Evolutionary conservation across 2,797 vertebrate species (phyloP).

Genomic region (Sylvia borin): DNA sequence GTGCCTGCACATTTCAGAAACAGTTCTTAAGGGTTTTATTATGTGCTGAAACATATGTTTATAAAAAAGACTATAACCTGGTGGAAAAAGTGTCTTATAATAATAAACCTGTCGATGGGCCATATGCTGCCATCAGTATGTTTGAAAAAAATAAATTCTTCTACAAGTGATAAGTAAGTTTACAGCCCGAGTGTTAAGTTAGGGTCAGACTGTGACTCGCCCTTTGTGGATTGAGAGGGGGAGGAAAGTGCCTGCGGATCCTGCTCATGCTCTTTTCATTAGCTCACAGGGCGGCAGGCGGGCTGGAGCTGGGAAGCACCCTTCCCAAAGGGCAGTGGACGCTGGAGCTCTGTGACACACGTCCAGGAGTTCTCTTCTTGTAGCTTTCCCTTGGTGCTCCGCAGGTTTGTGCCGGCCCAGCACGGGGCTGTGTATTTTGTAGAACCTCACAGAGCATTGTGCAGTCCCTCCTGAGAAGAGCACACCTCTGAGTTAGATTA

Average conservation of each 20-base stretch:
- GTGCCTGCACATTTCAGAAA: constrained; percentile 46
- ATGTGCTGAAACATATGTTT: constrained; percentile 60
- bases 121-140: constrained; percentile 46
- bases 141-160: constrained; percentile 50
- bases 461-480: not conserved
- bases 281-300: rapidly evolving
- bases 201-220: constrained; percentile 29
- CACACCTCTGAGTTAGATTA: not conserved
- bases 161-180: constrained; percentile 57
- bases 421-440: not conserved
- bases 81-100: constrained; percentile 55
- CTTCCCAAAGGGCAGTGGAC: not conserved
- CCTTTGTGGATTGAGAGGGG: not conserved
- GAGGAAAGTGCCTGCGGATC: not conserved
- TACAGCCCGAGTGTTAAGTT: constrained; percentile 51
- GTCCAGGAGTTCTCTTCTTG: not conserved
- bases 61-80: constrained; percentile 55
- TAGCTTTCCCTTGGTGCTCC: not conserved
- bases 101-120: constrained; percentile 63
- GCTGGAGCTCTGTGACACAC: not conserved
- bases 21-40: constrained; percentile 45
- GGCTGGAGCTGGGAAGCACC: not conserved
- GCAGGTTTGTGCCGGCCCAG: rapidly evolving
- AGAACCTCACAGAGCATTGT: not conserved
- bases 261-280: constrained; percentile 17